Evolutionary conservation across 2,888 invertebrate species (phyloP).

Genomic region (Lasioglossum calceatum): DNA sequence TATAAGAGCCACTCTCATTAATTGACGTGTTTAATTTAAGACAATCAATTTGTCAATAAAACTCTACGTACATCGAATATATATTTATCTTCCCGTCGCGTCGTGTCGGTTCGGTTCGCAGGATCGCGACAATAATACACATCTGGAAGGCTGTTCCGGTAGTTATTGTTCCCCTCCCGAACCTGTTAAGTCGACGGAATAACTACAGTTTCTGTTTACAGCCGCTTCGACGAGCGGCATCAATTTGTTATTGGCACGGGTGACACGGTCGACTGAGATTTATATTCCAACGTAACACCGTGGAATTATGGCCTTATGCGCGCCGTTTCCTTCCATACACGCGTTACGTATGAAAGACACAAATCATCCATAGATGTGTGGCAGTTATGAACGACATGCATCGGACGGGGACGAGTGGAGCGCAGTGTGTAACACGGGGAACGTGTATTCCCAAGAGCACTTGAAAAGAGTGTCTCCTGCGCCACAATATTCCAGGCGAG

Average conservation of each 20-base stretch:
- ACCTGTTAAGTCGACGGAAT: conserved; percentile 16
- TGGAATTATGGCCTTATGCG: conserved; percentile 28
- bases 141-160: neutral
- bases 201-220: conserved; percentile 21
- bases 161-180: conserved; percentile 3
- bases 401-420: neutral
- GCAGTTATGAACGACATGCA: conserved; percentile 49
- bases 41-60: no score
- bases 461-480: conserved; percentile 12
- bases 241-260: conserved; percentile 24
- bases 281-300: conserved; percentile 15
- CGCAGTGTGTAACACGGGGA: neutral
- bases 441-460: neutral
- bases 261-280: conserved; percentile 18
- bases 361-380: conserved; percentile 52
- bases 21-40: no score
- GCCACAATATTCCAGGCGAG: neutral
- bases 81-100: neutral
- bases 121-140: neutral
- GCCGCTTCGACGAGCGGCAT: conserved; percentile 14
- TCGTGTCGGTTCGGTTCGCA: neutral
- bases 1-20: no score
- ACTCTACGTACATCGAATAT: no score
- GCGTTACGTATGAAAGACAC: conserved; percentile 43
- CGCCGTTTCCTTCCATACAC: conserved; percentile 7